phyloP scores from a whole-genome alignment of 2,113 vertebrate species.

The Nicator chloris region DNA sequence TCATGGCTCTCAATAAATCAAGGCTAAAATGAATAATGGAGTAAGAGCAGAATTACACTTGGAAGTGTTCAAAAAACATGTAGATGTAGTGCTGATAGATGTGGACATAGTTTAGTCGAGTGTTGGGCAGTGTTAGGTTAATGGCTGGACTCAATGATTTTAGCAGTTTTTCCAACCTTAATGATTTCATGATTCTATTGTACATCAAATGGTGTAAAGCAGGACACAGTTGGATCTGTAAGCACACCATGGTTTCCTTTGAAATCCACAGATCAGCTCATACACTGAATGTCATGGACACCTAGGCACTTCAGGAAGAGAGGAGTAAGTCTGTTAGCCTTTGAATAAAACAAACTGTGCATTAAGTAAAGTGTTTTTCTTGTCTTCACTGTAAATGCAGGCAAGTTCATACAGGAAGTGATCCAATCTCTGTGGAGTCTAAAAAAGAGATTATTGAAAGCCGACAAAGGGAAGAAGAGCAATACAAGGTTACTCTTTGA shows the following conservation, averaged over 20 bases:
- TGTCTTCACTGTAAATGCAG: conserved; percentile 62
- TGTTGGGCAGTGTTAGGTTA: not conserved
- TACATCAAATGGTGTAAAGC: not conserved
- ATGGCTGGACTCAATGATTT: not conserved
- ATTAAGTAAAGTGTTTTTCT: not conserved
- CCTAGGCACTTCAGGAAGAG: not conserved
- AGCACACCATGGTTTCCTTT: not conserved
- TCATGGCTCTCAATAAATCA: not conserved
- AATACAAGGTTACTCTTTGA: conserved; percentile 75
- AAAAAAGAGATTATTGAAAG: conserved; percentile 75
- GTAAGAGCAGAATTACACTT: not conserved
- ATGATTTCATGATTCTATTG: not conserved
- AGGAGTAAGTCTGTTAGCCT: not conserved
- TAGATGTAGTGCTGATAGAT: not conserved
- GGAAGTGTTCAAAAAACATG: not conserved
- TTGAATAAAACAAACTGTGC: not conserved
- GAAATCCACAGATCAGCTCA: not conserved
- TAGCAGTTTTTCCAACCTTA: not conserved
- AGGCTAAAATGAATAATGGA: not conserved
- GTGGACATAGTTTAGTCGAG: not conserved
- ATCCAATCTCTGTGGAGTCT: conserved; percentile 67
- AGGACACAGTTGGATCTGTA: not conserved
- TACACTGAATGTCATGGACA: not conserved
- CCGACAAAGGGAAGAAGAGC: conserved; percentile 56
- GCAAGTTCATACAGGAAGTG: conserved; percentile 80